These are phyloP conservation scores for Astreopora myriophthalma DNA, from an alignment of 64 coral and sea anemone species.

Conservation along the genomic window DNA sequence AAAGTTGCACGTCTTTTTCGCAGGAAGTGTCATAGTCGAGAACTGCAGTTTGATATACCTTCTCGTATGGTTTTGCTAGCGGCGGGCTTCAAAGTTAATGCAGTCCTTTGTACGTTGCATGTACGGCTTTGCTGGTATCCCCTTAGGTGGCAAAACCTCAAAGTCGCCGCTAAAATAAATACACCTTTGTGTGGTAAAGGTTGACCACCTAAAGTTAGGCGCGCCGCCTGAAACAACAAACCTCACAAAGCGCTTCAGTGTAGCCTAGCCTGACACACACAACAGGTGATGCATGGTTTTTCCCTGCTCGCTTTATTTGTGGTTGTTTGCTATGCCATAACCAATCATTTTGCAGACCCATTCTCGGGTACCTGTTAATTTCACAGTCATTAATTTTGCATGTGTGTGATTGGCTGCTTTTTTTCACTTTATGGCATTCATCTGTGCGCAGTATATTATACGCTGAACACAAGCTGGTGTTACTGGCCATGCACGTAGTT, in stretches of 20 bases:
- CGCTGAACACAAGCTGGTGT: no score
- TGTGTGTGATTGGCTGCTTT: background rate
- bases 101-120: background rate
- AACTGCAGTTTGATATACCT: background rate
- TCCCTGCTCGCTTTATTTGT: background rate
- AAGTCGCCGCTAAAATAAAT: background rate
- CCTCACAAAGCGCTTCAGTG: background rate
- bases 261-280: background rate
- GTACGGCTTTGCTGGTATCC: background rate
- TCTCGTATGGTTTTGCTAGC: background rate
- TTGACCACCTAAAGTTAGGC: constrained; percentile 18
- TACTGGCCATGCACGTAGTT: background rate
- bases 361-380: background rate
- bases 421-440: background rate
- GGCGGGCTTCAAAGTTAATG: background rate
- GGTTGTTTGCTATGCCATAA: background rate
- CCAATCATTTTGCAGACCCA: background rate
- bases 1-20: background rate
- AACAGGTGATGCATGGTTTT: constrained; percentile 36
- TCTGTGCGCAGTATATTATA: no score
- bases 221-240: constrained; percentile 44
- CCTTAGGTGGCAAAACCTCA: constrained; percentile 13
- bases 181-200: background rate
- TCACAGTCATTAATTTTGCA: background rate
- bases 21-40: background rate